Evolutionary conservation across 37 sponge, comb jelly and placozoan species (phyloP).

Genomic region (Aphrocallistes beatrix): DNA sequence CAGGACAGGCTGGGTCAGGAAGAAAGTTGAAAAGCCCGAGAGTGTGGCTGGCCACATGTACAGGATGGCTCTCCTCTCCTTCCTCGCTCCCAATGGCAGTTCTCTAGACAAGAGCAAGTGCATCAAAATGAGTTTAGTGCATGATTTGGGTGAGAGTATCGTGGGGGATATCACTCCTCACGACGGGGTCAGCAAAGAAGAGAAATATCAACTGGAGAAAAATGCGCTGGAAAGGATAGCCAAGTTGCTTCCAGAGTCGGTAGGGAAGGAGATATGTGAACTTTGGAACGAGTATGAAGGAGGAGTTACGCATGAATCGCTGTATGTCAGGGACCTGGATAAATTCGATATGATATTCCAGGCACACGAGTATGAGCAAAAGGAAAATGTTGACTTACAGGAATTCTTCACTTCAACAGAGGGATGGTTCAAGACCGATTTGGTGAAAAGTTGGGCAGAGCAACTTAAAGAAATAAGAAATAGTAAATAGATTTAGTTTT

Average conservation of each 20-base stretch:
- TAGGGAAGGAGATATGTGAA: background rate
- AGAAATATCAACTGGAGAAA: constrained; percentile 61
- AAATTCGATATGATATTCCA: constrained; percentile 96
- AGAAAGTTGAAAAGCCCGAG: constrained; percentile 54
- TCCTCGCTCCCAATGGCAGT: constrained; percentile 34
- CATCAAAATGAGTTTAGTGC: constrained; percentile 70
- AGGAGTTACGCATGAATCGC: constrained; percentile 58
- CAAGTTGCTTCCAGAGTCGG: background rate
- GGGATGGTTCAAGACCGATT: background rate
- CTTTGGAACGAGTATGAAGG: constrained; percentile 63
- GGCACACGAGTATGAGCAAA: constrained; percentile 83
- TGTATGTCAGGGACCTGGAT: constrained; percentile 71
- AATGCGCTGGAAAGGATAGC: constrained; percentile 25
- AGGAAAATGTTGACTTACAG: constrained; percentile 19
- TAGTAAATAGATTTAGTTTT: background rate
- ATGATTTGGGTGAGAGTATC: constrained; percentile 82
- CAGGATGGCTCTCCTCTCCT: constrained; percentile 78
- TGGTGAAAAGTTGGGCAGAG: background rate
- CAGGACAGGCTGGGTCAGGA: constrained; percentile 76
- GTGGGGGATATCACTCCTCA: constrained; percentile 84
- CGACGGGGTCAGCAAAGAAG: constrained; percentile 65
- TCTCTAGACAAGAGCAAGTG: constrained; percentile 34
- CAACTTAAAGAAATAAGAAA: background rate
- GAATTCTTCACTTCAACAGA: constrained; percentile 4
- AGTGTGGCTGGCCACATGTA: constrained; percentile 90